Conservation (phyloP, 2,888 invertebrate species). For the Tubulanus polymorphus region DNA sequence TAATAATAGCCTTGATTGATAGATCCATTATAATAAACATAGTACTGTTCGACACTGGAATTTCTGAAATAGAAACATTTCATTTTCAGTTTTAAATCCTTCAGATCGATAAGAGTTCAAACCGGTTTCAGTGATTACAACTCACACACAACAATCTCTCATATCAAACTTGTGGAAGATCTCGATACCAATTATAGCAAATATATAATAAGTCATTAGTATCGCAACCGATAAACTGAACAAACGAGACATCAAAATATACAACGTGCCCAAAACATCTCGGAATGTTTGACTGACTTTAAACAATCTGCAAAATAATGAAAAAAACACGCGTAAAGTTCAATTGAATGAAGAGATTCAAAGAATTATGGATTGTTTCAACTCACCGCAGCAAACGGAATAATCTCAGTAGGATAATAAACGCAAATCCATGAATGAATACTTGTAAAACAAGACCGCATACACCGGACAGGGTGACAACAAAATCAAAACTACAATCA, state of each 20-base stretch:
- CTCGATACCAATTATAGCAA: constrained; percentile 87
- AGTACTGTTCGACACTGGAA: constrained; percentile 80
- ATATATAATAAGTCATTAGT: constrained; percentile 73
- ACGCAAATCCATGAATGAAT: constrained; percentile 64
- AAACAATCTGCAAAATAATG: constrained; percentile 56
- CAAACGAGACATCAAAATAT: constrained; percentile 76
- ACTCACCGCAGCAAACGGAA: constrained; percentile 49
- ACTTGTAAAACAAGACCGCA: constrained; percentile 66
- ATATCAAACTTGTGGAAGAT: constrained; percentile 72
- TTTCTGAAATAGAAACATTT: constrained; percentile 60
- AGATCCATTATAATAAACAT: constrained; percentile 65
- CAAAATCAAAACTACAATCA: constrained; percentile 49
- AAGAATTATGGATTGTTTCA: background rate
- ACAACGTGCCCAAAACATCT: constrained; percentile 78
- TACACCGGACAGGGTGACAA: constrained; percentile 54
- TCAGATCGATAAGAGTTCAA: background rate
- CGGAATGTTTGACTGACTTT: constrained; percentile 77
- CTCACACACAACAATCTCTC: constrained; percentile 78
- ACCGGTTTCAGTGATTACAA: constrained; percentile 24
- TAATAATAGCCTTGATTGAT: constrained; percentile 75
- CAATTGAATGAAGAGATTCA: too few species aligned
- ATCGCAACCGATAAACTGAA: constrained; percentile 73
- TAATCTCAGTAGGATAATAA: constrained; percentile 60
- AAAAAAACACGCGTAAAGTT: background rate
- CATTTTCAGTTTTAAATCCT: background rate